A percentile compares a stretch with the other conserved stretches of the same genome.
Evolutionary conservation across 2,888 invertebrate species (phyloP).

Genomic region (Heteromurus nitidus): DNA sequence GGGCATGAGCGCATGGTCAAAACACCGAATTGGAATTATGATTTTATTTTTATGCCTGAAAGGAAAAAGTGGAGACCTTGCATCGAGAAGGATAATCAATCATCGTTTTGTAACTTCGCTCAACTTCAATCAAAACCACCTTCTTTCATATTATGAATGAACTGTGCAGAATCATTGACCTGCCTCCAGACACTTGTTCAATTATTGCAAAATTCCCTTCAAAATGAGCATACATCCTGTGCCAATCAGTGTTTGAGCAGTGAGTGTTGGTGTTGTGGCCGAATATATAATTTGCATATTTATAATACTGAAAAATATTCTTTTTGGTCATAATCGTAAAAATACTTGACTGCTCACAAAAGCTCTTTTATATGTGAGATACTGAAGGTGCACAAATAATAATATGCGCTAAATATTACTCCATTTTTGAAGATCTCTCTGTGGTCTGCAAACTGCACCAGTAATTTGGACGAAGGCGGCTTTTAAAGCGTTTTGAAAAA

Average conservation of each 20-base stretch:
- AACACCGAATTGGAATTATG: background rate
- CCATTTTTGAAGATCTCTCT: background rate
- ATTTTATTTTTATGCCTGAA: no score
- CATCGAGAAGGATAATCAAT: no score
- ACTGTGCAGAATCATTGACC: background rate
- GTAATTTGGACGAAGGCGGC: constrained; percentile 4
- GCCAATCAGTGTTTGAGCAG: background rate
- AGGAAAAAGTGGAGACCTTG: no score
- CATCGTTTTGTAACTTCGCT: no score
- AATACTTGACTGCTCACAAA: no score
- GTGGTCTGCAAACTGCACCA: constrained; percentile 1
- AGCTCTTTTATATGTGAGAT: no score
- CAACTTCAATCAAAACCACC: no score
- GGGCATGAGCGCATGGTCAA: background rate
- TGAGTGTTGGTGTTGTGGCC: background rate
- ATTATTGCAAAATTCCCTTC: background rate
- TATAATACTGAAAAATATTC: background rate
- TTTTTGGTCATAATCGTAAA: background rate
- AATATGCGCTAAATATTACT: constrained; percentile 6
- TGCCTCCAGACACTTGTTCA: constrained; percentile 49
- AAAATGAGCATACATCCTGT: background rate
- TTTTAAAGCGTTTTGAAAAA: constrained; percentile 44
- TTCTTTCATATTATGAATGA: no score
- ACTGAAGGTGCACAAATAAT: no score
- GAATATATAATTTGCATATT: constrained; percentile 12